Percentiles rank a stretch among this genome's conserved stretches.
Evolutionary conservation across 2,888 invertebrate species (phyloP).

Genomic region (Clostera curtula): DNA sequence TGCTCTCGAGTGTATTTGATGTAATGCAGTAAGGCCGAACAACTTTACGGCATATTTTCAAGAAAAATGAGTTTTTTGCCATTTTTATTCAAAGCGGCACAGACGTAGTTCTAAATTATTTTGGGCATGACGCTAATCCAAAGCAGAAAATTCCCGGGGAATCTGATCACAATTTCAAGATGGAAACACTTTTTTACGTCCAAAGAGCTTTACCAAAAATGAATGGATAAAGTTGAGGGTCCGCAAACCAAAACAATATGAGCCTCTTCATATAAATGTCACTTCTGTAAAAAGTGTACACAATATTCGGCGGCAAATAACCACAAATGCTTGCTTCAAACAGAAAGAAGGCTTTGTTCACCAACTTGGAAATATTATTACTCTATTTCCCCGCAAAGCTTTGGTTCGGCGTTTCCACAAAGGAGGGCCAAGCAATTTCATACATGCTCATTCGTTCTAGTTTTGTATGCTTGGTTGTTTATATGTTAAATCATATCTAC

Average conservation of each 20-base stretch:
- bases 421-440: constrained; percentile 43
- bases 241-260: constrained; percentile 20
- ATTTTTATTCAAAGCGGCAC: too few relatives aligned
- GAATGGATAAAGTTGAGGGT: constrained; percentile 8
- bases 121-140: too few relatives aligned
- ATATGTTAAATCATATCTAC: constrained; percentile 41
- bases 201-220: constrained; percentile 9
- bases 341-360: constrained; percentile 47
- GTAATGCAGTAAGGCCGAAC: too few relatives aligned
- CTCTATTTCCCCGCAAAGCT: constrained; percentile 51
- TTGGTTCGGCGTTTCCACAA: constrained; percentile 31
- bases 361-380: constrained; percentile 62
- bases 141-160: too few relatives aligned
- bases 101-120: too few relatives aligned
- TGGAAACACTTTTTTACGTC: constrained; percentile 7
- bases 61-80: too few relatives aligned
- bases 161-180: constrained; percentile 8
- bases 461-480: constrained; percentile 46
- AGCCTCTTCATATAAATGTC: constrained; percentile 25
- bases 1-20: too few relatives aligned
- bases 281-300: constrained; percentile 27
- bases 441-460: constrained; percentile 40
- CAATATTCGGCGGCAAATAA: constrained; percentile 40
- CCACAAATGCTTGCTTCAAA: constrained; percentile 41
- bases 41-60: too few relatives aligned